Conservation (phyloP, 1,140 invertebrate genomes). For the Caenorhabditis inopinata region DNA sequence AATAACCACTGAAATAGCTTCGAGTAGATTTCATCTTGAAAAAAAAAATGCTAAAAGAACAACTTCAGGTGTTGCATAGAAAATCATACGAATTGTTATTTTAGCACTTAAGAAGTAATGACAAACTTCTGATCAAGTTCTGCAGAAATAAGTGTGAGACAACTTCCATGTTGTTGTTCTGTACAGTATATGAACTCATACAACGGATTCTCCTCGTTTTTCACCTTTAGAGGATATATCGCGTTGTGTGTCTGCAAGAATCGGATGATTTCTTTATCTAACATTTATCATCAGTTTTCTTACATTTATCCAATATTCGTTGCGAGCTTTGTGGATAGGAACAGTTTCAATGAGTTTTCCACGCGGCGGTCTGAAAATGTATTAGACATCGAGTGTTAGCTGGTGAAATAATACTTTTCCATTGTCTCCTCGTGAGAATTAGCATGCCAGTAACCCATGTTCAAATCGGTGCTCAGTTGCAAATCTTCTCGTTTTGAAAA, state of each 20-base stretch:
- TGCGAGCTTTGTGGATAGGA: neutral
- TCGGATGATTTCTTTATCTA: too few relatives aligned
- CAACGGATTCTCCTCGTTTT: neutral
- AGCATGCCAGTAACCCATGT: neutral
- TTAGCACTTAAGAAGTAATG: neutral
- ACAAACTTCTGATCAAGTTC: neutral
- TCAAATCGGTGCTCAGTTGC: neutral
- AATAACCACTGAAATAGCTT: neutral
- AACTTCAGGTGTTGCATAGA: too few relatives aligned
- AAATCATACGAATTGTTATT: too few relatives aligned
- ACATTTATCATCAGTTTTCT: neutral
- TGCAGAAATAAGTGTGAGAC: neutral
- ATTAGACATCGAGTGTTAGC: neutral
- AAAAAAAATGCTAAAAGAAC: too few relatives aligned
- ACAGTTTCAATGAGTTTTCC: neutral
- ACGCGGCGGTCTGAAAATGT: neutral
- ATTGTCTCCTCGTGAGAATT: neutral
- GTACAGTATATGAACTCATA: conserved; percentile 36
- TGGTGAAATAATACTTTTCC: neutral
- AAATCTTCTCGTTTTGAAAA: neutral
- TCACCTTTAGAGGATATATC: neutral
- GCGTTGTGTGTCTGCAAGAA: conserved; percentile 33
- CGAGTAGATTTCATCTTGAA: too few relatives aligned
- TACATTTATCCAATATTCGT: conserved; percentile 39
- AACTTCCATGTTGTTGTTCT: conserved; percentile 5